Evolutionary conservation across 2,888 invertebrate genomes (phyloP), one percentile per base, ranked within the genome.

Genomic region (Meandrusa payeni): DNA sequence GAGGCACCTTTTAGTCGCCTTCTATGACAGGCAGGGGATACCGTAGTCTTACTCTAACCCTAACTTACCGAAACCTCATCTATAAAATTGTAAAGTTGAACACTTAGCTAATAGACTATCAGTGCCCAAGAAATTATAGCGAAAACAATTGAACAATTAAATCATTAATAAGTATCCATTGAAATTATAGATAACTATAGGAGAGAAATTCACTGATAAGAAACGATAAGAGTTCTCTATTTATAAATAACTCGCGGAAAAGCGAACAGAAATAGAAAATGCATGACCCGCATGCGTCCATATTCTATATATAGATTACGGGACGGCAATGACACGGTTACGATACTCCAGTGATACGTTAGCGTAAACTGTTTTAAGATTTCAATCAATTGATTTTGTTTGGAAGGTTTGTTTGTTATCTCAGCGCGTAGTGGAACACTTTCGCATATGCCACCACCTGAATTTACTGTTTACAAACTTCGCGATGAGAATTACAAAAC

Each of bases 321-420:
- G 32, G 26, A 23, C 53, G 56, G 48, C 59, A 59, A 56, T 60
- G 60, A 59, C 60, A 60, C 52, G 48, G 47, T 58, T 56, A 50
- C 31, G 20, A 11, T 10, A 22, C 38, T 37, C 15, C 7, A 4
- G 6, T 27, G 32, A 43, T 43, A 31, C 5, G 15, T 13, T 24
- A n/a, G 6, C 31, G 29, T 20, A 17, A 31, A 37, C 24, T 29
- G 43, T 38, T 43, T 32, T n/a, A n/a, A 24, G 42, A 42, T 42
- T 36, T 19, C 2, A 6, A 42, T 42, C 42, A 24, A 26, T 31
- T 5, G 42, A 13, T 31, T 29, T 24, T 28, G 41, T 42, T 41
- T 33, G 7, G 31, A 32, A 40, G 32, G 26, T 15, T 31, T 31
- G 19, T 19, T 32, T n/a, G n/a, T n/a, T n/a, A n/a, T n/a, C n/a